A percentile compares a stretch with the other conserved stretches of the same genome.
phyloP scores from a whole-genome alignment of 35 echinoderm and acorn worm genomes.

The Chiridota heheva region DNA sequence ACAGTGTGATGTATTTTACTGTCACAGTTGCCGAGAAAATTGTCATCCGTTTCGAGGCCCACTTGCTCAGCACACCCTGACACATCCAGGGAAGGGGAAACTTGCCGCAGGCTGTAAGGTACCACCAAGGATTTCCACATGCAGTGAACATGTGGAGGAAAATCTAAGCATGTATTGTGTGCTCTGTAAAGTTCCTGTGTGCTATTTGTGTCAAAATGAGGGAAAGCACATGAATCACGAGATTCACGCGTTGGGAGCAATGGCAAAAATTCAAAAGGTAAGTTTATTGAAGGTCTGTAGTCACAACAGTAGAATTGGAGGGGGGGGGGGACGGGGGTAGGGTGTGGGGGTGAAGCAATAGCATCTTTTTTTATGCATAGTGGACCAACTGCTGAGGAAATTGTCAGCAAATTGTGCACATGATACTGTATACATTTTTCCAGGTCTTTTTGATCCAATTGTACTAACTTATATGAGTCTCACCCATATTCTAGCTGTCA shows the following conservation, averaged over 20 bases:
- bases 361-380: no score
- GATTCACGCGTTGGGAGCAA: constrained; percentile 95
- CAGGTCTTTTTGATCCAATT: no score
- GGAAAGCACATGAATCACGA: constrained; percentile 98
- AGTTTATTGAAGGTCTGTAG: neutral
- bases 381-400: no score
- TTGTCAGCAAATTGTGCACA: no score
- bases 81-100: constrained; percentile 74
- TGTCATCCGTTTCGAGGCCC: constrained; percentile 92
- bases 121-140: constrained; percentile 57
- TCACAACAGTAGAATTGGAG: no score
- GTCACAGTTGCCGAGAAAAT: constrained; percentile 73
- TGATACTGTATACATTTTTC: no score
- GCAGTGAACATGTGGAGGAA: constrained; percentile 90
- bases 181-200: constrained; percentile 89
- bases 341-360: no score
- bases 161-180: constrained; percentile 94
- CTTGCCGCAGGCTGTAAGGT: constrained; percentile 47
- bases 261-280: constrained; percentile 99
- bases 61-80: constrained; percentile 89
- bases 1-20: constrained; percentile 97
- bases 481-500: no score
- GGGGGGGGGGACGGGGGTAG: no score
- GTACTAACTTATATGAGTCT: no score
- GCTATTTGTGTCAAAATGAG: constrained; percentile 96